phyloP scores from a whole-genome alignment of 2,888 invertebrate species.

The Harmothoe impar region DNA sequence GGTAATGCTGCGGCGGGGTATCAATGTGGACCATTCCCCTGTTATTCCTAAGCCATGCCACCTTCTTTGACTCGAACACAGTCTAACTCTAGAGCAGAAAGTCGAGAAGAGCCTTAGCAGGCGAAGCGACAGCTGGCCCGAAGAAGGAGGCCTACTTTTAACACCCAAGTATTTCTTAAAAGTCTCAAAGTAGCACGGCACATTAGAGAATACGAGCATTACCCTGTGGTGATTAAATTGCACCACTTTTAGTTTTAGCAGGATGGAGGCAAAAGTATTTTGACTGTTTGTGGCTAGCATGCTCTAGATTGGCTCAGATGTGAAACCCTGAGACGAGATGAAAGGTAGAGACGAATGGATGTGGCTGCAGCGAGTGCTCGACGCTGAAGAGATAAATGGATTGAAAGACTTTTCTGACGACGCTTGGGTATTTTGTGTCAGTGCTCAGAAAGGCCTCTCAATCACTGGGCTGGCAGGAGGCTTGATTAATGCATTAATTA shows the following conservation, averaged over 20 bases:
- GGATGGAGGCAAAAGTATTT: too few relatives aligned
- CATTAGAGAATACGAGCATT: not conserved
- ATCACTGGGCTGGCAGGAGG: not conserved
- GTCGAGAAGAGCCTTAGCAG: too few relatives aligned
- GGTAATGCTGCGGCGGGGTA: too few relatives aligned
- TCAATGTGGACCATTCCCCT: too few relatives aligned
- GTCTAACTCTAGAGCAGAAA: too few relatives aligned
- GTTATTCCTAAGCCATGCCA: too few relatives aligned
- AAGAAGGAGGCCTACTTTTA: too few relatives aligned
- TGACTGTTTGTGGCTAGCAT: not conserved
- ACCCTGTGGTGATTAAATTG: not conserved
- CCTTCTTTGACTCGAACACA: too few relatives aligned
- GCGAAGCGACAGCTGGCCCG: too few relatives aligned
- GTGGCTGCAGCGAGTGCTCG: not conserved
- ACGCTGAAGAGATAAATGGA: not conserved
- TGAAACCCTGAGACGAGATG: not conserved
- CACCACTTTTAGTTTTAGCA: too few relatives aligned
- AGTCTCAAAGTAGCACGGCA: not conserved
- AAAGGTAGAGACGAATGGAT: not conserved
- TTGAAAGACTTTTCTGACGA: not conserved
- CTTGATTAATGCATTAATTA: conserved; percentile 15
- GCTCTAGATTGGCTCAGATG: not conserved
- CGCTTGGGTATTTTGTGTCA: not conserved
- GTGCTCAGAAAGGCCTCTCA: not conserved
- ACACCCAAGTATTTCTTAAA: too few relatives aligned